Base-by-base conservation (phyloP, 2,888 invertebrate genomes). In the Junonia oenone region DNA sequence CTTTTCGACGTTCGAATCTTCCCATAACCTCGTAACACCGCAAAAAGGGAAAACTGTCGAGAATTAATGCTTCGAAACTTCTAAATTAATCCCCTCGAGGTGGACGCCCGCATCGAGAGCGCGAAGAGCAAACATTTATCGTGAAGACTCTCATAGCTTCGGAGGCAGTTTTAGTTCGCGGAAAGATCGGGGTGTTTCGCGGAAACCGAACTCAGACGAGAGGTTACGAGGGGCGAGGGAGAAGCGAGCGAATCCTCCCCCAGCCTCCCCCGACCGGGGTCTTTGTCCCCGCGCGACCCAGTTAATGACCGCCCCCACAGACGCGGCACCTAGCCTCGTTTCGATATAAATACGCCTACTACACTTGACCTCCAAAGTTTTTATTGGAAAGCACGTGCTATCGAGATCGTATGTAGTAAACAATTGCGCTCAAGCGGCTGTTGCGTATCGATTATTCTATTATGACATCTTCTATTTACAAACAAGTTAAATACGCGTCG, bases 361-460 rank as follows among this genome's bases (percentile, higher is more conserved):
- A 89, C 89, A 89, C 89, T 90, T 90, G 89, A 90, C 89, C 89
- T 89, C 88, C 80, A 89, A 89, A 88, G 83, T 88, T 90, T 89
- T 89, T 89, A 88, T 89, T 87, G 84, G 81, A 86, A 85, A 85
- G 76, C 88, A 88, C 85, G 87, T 85, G 86, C 82, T 74, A 73
- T 73, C 75, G 76, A 82, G 79, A 83, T 74, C 76, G 78, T 75
- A 69, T 76, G 72, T 78, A 78, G 81, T 81, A 82, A 85, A 84
- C 79, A 81, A 77, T 79, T 45, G 52, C 49, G 55, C 52, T 55
- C 45, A 51, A 55, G 55, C 52, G 55, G 55, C 55, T 37, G 58
- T 45, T 49, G 55, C 51, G 47, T 53, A 54, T 58, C 55, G 60
- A 54, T 61, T 58, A 61, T 56, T 49, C 46, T 27, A 38, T 58